A percentile compares a stretch with the other conserved stretches of the same genome.
Conservation (phyloP, 1,140 invertebrate genomes). For the Mya arenaria region DNA sequence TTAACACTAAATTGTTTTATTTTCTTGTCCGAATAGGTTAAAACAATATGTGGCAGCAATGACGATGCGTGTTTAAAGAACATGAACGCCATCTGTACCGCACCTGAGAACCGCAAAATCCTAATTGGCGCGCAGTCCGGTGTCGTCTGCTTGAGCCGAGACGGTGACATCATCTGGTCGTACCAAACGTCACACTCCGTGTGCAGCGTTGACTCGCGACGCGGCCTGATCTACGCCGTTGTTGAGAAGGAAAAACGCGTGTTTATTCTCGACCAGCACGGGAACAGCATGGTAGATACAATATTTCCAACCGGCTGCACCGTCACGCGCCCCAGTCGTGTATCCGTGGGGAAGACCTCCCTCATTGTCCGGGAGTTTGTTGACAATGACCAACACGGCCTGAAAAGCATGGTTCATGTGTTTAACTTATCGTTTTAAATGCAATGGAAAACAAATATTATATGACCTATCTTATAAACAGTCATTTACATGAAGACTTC, state of each 20-base stretch:
- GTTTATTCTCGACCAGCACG: slow-evolving; percentile 38
- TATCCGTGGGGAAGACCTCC: slow-evolving; percentile 38
- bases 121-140: slow-evolving; percentile 21
- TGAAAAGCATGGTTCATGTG: slow-evolving; percentile 53
- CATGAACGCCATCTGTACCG: slow-evolving; percentile 45
- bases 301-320: slow-evolving; percentile 41
- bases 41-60: slow-evolving; percentile 50
- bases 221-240: slow-evolving; percentile 27
- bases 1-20: too few species aligned
- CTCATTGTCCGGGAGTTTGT: slow-evolving; percentile 42
- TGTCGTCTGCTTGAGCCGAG: slow-evolving; percentile 33
- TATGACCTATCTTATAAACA: too few species aligned
- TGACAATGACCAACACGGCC: slow-evolving; percentile 26
- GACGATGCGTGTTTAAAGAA: slow-evolving; percentile 39
- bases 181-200: background rate
- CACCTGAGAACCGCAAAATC: slow-evolving; percentile 39
- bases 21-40: too few species aligned
- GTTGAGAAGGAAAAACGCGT: slow-evolving; percentile 45
- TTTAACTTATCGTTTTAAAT: slow-evolving; percentile 42
- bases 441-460: too few species aligned
- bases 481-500: too few species aligned
- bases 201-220: slow-evolving; percentile 35
- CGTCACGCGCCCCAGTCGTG: slow-evolving; percentile 11
- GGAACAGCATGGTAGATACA: slow-evolving; percentile 49
- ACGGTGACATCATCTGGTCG: slow-evolving; percentile 52